Conservation (phyloP, 2,888 invertebrate species). For the Colostygia pectinataria region DNA sequence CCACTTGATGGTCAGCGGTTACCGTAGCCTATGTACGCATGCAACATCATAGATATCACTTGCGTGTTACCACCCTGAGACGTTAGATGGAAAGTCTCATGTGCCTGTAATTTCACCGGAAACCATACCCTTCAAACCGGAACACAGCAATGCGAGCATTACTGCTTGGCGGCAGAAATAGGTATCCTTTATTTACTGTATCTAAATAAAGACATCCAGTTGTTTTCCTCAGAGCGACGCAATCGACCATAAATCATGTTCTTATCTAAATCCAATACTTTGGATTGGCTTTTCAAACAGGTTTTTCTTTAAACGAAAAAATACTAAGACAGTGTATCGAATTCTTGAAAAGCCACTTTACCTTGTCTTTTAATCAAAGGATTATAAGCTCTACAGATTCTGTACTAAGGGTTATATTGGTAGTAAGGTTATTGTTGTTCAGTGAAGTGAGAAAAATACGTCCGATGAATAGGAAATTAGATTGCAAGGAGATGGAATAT, state of each 20-base stretch:
- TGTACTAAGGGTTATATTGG: slow-evolving; percentile 28
- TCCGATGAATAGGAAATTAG: slow-evolving; percentile 71
- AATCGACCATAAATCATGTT: slow-evolving; percentile 67
- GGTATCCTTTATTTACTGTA: slow-evolving; percentile 5
- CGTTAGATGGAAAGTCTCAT: too few species aligned
- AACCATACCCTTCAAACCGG: too few species aligned
- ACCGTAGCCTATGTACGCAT: too few species aligned
- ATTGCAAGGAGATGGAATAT: slow-evolving; percentile 61
- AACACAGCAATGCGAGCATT: too few species aligned
- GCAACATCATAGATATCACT: too few species aligned
- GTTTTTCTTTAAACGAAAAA: slow-evolving; percentile 48
- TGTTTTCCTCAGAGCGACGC: slow-evolving; percentile 47
- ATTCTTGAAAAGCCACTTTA: slow-evolving; percentile 44
- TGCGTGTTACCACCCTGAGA: too few species aligned
- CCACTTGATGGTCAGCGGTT: too few species aligned
- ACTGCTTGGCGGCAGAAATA: too few species aligned
- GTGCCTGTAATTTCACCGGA: too few species aligned
- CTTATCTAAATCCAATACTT: slow-evolving; percentile 68
- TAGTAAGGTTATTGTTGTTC: slow-evolving; percentile 35
- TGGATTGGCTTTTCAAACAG: slow-evolving; percentile 56
- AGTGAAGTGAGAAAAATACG: slow-evolving; percentile 52
- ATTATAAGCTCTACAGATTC: too few species aligned
- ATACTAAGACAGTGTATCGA: slow-evolving; percentile 56
- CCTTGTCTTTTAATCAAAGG: not conserved
- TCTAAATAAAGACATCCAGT: slow-evolving; percentile 40